Percentiles rank a stretch among this genome's conserved stretches.
phyloP scores from a whole-genome alignment of 2,888 invertebrate species.

The Diarsia rubi region DNA sequence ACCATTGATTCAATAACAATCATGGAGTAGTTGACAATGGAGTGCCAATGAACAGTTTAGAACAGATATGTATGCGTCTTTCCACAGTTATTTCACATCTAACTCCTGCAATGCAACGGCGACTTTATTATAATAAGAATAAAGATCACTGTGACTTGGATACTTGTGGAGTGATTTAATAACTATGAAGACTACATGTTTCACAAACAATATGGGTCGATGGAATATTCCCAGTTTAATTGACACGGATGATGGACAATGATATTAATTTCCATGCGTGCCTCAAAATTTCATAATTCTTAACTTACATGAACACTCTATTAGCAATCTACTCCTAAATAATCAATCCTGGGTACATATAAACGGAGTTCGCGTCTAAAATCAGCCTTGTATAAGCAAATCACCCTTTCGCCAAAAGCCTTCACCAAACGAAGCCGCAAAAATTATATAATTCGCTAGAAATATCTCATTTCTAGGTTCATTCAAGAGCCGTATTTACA shows the following conservation, averaged over 20 bases:
- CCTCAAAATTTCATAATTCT: neutral
- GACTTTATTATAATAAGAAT: neutral
- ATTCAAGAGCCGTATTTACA: conserved; percentile 63
- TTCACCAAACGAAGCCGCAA: conserved; percentile 55
- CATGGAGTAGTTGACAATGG: conserved; percentile 33
- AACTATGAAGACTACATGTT: neutral
- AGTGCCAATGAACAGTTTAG: conserved; percentile 1
- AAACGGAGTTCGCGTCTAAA: conserved; percentile 48
- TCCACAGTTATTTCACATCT: neutral
- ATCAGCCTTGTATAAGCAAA: conserved; percentile 64
- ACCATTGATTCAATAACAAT: conserved; percentile 6
- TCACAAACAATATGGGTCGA: neutral
- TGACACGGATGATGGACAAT: neutral
- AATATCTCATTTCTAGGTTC: conserved; percentile 67
- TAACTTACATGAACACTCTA: conserved; percentile 40
- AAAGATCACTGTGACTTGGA: neutral
- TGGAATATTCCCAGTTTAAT: neutral
- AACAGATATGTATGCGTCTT: neutral
- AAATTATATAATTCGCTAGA: conserved; percentile 57
- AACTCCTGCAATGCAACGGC: neutral
- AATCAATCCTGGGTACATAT: conserved; percentile 17
- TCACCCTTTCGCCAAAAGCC: conserved; percentile 67
- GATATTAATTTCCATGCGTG: neutral
- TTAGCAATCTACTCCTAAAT: conserved; percentile 25
- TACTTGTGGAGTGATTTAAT: neutral